phyloP scores from a whole-genome alignment of 2,113 vertebrate species.

The Channa maculata region DNA sequence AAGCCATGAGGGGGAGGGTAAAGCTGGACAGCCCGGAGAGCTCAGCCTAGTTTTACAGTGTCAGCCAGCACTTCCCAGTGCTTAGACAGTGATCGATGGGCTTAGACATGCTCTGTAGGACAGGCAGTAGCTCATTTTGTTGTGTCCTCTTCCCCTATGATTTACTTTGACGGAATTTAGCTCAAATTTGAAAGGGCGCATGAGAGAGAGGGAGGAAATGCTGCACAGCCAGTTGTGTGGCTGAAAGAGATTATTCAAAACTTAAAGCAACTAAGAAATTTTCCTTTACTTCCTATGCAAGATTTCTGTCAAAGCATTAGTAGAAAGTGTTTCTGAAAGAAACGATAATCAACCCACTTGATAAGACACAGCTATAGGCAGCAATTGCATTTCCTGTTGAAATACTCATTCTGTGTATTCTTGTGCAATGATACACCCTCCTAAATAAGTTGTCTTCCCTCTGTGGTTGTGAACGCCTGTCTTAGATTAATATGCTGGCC shows the following conservation, averaged over 20 bases:
- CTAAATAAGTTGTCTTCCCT: constrained; percentile 53
- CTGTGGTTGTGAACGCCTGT: constrained; percentile 43
- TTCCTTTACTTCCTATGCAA: not conserved
- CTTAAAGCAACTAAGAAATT: not conserved
- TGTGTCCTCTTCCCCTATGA: constrained; percentile 61
- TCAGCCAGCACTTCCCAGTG: constrained; percentile 53
- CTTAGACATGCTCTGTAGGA: constrained; percentile 73
- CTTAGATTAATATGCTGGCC: constrained; percentile 40
- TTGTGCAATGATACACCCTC: constrained; percentile 33
- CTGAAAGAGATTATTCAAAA: constrained; percentile 16
- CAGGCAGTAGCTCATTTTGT: constrained; percentile 50
- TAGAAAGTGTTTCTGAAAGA: constrained; percentile 5
- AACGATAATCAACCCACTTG: constrained; percentile 2
- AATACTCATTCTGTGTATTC: constrained; percentile 32
- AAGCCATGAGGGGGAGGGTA: constrained; percentile 40
- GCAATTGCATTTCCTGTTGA: constrained; percentile 36
- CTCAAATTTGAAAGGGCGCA: constrained; percentile 18
- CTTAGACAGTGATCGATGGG: constrained; percentile 70
- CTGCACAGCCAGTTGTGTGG: constrained; percentile 1
- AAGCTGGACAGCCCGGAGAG: constrained; percentile 39
- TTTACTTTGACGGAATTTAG: constrained; percentile 42
- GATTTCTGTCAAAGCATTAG: constrained; percentile 1
- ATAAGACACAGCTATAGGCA: constrained; percentile 3
- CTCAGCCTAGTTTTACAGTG: constrained; percentile 64
- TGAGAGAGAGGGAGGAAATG: not conserved